Evolutionary conservation across 2,113 vertebrate genomes (phyloP), one percentile per base, ranked within the genome.

Genomic region (Callithrix jacchus): DNA sequence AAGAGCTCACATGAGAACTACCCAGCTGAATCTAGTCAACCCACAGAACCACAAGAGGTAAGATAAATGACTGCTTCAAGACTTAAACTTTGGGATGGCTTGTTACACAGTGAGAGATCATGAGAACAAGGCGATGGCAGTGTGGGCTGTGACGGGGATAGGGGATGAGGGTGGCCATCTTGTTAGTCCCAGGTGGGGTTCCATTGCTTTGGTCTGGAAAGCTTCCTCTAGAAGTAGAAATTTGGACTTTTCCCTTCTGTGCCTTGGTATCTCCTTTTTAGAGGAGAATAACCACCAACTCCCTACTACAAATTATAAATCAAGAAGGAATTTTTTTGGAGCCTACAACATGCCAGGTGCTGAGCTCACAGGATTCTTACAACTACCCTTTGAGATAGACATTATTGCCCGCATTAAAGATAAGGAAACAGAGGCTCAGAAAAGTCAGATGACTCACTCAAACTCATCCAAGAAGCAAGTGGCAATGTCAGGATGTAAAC

Each of bases 101-200:
- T 88, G 64, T 81, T 45, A n/a, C 47, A 37, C 21, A 42, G 64
- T 3, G 6, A 77, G 80, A 79, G 1, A 5, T 45, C 27, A 56
- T 52, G 52, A 87, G 74, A 83, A 42, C 3, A 30, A 18, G 45
- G 42, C 6, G 35, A 32, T 32, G 83, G 64, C 64, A 42, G 20
- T 1, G 6, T 66, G 30, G 27, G n/a, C 58, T 1, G 0, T 6
- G 49, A 61, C 1, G 27, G 23, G 21, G 25, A 30, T 1, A 1
- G 25, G 20, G 27, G 18, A 30, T 21, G 37, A 18, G 20, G 42
- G 23, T 42, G 61, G 25, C 27, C 52, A 25, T n/a, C 47, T 73
- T 27, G 73, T 21, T 11, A 66, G 56, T 32, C 64, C 20, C 14
- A 9, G 2, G 37, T 92, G 37, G 40, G 14, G 70, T 80, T 61